Evolutionary conservation across 2,888 invertebrate species (phyloP).

Genomic region (Drosophila leonis): DNA sequence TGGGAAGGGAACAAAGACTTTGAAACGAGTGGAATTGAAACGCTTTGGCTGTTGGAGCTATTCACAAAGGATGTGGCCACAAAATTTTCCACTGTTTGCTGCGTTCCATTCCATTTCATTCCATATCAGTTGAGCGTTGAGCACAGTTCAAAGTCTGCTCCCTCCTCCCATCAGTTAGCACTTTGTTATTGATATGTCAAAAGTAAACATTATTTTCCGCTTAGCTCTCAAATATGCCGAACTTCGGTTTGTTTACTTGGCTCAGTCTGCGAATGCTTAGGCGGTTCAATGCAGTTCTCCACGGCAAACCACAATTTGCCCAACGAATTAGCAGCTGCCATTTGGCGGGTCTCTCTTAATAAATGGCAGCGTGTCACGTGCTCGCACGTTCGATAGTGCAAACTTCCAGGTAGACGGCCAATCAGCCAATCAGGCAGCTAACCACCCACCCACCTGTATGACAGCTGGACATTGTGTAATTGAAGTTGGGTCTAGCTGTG

Average conservation of each 20-base stretch:
- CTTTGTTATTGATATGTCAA: constrained; percentile 54
- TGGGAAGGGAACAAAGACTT: neutral
- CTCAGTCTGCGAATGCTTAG: neutral
- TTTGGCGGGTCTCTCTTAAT: constrained; percentile 9
- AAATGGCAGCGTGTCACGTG: constrained; percentile 38
- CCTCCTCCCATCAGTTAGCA: constrained; percentile 44
- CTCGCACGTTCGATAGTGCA: too few relatives aligned
- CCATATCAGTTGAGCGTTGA: too few relatives aligned
- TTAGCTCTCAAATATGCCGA: constrained; percentile 5
- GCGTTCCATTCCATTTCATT: constrained; percentile 23
- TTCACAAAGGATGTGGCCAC: neutral
- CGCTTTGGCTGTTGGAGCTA: neutral
- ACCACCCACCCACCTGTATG: neutral
- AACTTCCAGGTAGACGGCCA: neutral
- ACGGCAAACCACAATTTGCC: constrained; percentile 23
- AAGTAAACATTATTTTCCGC: constrained; percentile 36
- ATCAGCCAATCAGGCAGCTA: neutral
- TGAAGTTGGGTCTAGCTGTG: constrained; percentile 11
- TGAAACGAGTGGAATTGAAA: constrained; percentile 16
- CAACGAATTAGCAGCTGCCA: constrained; percentile 29
- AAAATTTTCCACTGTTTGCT: constrained; percentile 41
- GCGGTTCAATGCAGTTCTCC: constrained; percentile 5
- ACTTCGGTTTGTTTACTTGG: neutral
- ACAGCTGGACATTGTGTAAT: constrained; percentile 11
- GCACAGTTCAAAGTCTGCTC: neutral